These are phyloP conservation scores for Synanceia verrucosa DNA, from an alignment of 2,797 vertebrate genomes.

Conservation along the genomic window DNA sequence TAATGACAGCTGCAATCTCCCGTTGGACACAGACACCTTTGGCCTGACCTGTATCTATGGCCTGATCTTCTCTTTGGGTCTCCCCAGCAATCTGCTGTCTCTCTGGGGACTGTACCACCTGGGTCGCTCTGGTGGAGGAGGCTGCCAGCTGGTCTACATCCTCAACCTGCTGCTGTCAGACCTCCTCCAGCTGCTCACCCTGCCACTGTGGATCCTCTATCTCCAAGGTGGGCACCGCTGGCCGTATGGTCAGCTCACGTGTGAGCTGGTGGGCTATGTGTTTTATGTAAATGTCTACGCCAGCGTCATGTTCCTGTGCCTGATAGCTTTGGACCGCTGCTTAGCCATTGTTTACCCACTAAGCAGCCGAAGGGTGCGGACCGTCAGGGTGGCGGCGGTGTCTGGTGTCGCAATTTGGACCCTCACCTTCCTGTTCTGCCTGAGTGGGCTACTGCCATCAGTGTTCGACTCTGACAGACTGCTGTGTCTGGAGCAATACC, in stretches of 20 bases:
- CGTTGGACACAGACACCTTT: slow-evolving; percentile 77
- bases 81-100: slow-evolving; percentile 85
- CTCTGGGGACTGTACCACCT: slow-evolving; percentile 85
- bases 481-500: slow-evolving; percentile 83
- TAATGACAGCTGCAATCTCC: slow-evolving; percentile 80
- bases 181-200: slow-evolving; percentile 83
- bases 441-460: slow-evolving; percentile 80
- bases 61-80: slow-evolving; percentile 81
- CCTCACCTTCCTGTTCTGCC: slow-evolving; percentile 81
- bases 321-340: slow-evolving; percentile 84
- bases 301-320: slow-evolving; percentile 83
- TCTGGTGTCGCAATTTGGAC: slow-evolving; percentile 77
- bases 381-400: slow-evolving; percentile 71
- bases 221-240: slow-evolving; percentile 76
- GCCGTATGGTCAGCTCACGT: slow-evolving; percentile 73
- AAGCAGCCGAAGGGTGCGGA: slow-evolving; percentile 79
- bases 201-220: slow-evolving; percentile 86
- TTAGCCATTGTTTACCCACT: slow-evolving; percentile 85
- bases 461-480: slow-evolving; percentile 74
- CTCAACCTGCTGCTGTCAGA: slow-evolving; percentile 85
- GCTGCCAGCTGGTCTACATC: slow-evolving; percentile 84
- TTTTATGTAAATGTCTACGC: slow-evolving; percentile 85
- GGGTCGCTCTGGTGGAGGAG: slow-evolving; percentile 74
- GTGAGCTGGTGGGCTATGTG: slow-evolving; percentile 83
- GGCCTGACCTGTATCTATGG: slow-evolving; percentile 84